phyloP scores from a whole-genome alignment of 2,113 vertebrate genomes.

The Dasyornis broadbenti region DNA sequence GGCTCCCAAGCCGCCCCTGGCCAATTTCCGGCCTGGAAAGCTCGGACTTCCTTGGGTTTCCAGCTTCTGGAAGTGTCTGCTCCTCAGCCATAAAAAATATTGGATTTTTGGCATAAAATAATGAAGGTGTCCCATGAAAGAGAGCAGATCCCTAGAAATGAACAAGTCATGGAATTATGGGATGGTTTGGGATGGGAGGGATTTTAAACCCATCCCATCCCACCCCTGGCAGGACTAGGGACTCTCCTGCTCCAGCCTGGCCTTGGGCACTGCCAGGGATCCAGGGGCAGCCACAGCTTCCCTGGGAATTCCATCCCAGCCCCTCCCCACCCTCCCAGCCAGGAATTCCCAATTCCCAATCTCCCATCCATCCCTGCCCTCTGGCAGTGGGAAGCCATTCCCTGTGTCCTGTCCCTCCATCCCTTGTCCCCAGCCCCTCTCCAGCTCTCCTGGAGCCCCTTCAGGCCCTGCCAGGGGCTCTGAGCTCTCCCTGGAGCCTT shows the following conservation, averaged over 20 bases:
- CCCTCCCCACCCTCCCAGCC: background rate
- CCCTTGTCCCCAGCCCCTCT: background rate
- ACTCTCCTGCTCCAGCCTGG: no score
- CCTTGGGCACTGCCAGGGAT: background rate
- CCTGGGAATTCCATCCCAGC: background rate
- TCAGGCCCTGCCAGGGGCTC: background rate
- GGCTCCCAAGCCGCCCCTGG: background rate
- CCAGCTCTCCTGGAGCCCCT: background rate
- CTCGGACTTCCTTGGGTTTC: background rate
- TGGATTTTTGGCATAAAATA: background rate
- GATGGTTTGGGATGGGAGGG: background rate
- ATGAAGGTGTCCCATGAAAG: background rate
- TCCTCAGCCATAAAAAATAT: accelerated
- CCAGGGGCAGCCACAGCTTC: background rate
- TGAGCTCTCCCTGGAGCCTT: background rate
- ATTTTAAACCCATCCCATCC: no score
- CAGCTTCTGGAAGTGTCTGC: background rate
- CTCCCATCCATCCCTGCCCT: background rate
- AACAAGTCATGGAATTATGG: background rate
- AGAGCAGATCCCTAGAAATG: background rate
- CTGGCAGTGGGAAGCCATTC: background rate
- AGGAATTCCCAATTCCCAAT: background rate
- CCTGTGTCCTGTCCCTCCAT: background rate
- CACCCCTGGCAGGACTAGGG: background rate
- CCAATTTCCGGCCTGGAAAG: background rate